These are phyloP conservation scores for Drosophila nigromelanica DNA, from an alignment of 1,140 invertebrate species.

Conservation along the genomic window DNA sequence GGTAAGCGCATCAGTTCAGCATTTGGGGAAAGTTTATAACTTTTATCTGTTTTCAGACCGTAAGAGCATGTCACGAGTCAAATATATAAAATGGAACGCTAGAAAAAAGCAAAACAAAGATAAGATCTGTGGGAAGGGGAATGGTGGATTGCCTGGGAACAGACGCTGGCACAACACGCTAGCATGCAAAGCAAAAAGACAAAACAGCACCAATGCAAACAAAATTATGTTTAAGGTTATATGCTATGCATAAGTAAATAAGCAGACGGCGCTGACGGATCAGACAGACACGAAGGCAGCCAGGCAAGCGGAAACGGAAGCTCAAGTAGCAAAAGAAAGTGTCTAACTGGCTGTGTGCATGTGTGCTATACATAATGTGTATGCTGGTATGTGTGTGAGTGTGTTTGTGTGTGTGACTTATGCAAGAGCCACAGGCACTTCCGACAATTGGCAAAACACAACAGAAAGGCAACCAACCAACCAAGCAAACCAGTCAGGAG, in stretches of 20 bases:
- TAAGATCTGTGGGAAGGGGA: constrained; percentile 25
- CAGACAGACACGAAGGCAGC: constrained; percentile 26
- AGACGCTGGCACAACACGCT: constrained; percentile 47
- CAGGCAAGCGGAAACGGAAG: constrained; percentile 72
- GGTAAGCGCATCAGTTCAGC: too few species aligned
- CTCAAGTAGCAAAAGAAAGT: constrained; percentile 80
- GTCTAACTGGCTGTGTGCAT: constrained; percentile 68
- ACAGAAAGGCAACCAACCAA: constrained; percentile 46
- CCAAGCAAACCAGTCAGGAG: constrained; percentile 30
- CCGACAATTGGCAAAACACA: constrained; percentile 81
- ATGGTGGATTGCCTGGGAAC: constrained; percentile 2
- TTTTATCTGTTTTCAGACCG: background rate
- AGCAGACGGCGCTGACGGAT: constrained; percentile 47
- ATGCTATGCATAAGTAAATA: constrained; percentile 81
- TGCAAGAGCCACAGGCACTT: constrained; percentile 68
- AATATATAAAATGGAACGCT: constrained; percentile 63
- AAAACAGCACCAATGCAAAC: constrained; percentile 72
- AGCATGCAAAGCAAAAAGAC: constrained; percentile 58
- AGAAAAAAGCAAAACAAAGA: constrained; percentile 40
- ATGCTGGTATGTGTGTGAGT: constrained; percentile 16
- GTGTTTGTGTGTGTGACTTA: constrained; percentile 53
- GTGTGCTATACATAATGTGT: constrained; percentile 28
- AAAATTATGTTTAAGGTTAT: constrained; percentile 82
- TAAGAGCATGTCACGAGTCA: constrained; percentile 51
- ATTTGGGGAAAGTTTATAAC: background rate